These are phyloP conservation scores for Pelecanus crispus DNA, from an alignment of 2,113 vertebrate genomes.

Conservation along the genomic window DNA sequence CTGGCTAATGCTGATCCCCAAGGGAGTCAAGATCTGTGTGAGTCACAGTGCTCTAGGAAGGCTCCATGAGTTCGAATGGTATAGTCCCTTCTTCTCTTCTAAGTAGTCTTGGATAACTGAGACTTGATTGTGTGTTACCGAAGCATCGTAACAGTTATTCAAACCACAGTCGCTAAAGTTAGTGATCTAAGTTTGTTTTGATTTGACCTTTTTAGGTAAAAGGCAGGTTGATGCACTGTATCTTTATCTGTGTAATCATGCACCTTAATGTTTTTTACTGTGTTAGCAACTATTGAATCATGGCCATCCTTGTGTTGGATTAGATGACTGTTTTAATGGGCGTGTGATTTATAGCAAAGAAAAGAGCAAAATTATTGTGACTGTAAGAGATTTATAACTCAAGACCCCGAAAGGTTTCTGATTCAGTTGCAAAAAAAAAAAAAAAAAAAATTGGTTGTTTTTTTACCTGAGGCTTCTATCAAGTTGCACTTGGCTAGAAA, in stretches of 20 bases:
- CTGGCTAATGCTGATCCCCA: background rate
- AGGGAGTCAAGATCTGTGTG: background rate
- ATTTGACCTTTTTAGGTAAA: background rate
- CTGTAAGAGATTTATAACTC: background rate
- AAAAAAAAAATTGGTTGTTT: no score
- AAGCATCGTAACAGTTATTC: background rate
- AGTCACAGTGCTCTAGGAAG: background rate
- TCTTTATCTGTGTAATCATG: accelerated
- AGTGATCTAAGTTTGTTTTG: background rate
- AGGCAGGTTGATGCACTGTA: background rate
- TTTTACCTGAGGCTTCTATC: background rate
- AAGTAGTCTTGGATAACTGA: background rate
- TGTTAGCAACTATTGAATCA: background rate
- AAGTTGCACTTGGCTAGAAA: background rate
- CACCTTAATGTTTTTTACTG: background rate
- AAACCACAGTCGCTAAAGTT: background rate
- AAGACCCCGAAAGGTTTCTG: background rate
- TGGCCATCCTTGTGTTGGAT: background rate
- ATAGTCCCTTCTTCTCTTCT: background rate
- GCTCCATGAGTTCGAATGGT: background rate
- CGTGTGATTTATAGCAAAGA: background rate
- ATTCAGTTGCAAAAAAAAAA: background rate
- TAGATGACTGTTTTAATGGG: accelerated
- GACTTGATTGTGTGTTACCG: background rate
- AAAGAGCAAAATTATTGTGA: background rate